Percentiles rank a stretch among this genome's conserved stretches.
Conservation (phyloP, 2,113 vertebrate species). For the Prionailurus bengalensis region DNA sequence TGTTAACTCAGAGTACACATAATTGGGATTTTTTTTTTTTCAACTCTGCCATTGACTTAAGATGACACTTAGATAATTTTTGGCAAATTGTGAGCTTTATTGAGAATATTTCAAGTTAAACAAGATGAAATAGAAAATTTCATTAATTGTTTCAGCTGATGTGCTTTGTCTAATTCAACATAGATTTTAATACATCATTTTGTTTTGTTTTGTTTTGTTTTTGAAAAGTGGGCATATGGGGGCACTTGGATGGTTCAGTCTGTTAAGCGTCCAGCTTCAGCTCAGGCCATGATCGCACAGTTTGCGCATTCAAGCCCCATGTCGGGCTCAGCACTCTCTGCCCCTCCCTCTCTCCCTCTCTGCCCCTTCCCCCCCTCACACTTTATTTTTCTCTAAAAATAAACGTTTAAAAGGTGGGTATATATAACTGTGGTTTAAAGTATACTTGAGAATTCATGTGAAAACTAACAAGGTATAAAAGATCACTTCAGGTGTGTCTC, state of each 20-base stretch:
- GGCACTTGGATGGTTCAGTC: no score
- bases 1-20: slow-evolving; percentile 13
- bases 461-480: background rate
- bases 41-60: background rate
- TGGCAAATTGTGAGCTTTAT: slow-evolving; percentile 1
- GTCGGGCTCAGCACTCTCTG: no score
- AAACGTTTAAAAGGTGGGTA: no score
- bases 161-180: background rate
- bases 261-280: no score
- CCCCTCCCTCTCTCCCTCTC: no score
- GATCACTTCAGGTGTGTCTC: background rate
- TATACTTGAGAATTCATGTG: background rate
- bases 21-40: background rate
- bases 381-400: no score
- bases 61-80: background rate
- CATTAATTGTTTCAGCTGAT: slow-evolving; percentile 10
- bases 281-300: no score
- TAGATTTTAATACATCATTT: background rate
- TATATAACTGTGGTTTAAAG: background rate
- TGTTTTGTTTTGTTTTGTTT: background rate
- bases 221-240: background rate
- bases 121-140: slow-evolving; percentile 26
- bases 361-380: no score
- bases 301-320: no score
- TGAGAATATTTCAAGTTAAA: slow-evolving; percentile 26